Evolutionary conservation across 1,140 invertebrate species (phyloP).

Genomic region (Phocides pigmalion): DNA sequence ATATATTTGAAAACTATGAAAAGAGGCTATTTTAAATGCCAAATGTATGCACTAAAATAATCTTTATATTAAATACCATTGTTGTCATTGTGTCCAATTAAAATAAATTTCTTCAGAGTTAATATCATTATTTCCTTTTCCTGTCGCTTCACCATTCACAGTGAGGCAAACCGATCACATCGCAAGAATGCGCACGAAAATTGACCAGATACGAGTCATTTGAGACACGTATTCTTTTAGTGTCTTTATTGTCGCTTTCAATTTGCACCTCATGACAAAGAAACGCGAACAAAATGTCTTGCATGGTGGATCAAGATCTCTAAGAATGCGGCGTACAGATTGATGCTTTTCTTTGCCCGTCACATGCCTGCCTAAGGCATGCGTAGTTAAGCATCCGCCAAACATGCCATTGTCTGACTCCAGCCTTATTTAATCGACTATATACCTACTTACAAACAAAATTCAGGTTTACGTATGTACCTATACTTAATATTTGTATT

Average conservation of each 20-base stretch:
- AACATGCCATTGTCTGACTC: constrained; percentile 5
- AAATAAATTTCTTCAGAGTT: too few relatives aligned
- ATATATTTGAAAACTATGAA: too few relatives aligned
- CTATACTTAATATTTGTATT: too few relatives aligned
- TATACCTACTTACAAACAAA: too few relatives aligned
- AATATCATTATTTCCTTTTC: too few relatives aligned
- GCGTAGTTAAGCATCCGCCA: constrained; percentile 23
- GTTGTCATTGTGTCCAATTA: too few relatives aligned
- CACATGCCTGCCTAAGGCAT: constrained; percentile 20
- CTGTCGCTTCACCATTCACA: too few relatives aligned
- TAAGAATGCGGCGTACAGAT: constrained; percentile 34
- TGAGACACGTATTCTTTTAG: constrained; percentile 21
- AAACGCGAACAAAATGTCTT: constrained; percentile 27
- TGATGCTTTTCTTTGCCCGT: constrained; percentile 34
- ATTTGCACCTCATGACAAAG: constrained; percentile 22
- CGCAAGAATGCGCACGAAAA: constrained; percentile 7
- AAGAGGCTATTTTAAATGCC: too few relatives aligned
- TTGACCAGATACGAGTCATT: constrained; percentile 23
- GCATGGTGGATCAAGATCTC: constrained; percentile 26
- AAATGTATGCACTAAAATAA: too few relatives aligned
- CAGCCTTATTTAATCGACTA: constrained; percentile 4
- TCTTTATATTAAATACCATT: too few relatives aligned
- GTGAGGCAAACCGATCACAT: neutral
- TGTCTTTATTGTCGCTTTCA: constrained; percentile 21
- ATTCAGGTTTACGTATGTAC: too few relatives aligned